phyloP scores from a whole-genome alignment of 92 coral and sea anemone species.

The Palythoa grandis region DNA sequence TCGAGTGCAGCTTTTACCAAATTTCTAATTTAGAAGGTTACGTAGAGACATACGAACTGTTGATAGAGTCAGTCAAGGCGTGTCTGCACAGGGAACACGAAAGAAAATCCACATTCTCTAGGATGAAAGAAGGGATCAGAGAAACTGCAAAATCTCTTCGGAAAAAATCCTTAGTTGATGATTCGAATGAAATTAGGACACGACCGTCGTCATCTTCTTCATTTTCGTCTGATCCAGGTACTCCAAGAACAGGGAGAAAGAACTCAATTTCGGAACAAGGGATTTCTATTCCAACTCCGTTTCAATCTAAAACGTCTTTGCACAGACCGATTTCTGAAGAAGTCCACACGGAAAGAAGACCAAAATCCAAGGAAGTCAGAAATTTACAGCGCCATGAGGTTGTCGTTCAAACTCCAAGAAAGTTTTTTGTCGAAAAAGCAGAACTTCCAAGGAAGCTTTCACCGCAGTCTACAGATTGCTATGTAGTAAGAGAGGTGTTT shows the following conservation, averaged over 20 bases:
- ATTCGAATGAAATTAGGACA: constrained; percentile 14
- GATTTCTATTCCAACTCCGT: not conserved
- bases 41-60: constrained; percentile 71
- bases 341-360: not conserved
- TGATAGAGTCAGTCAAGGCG: constrained; percentile 68
- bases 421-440: constrained; percentile 7
- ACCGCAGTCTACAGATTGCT: constrained; percentile 16
- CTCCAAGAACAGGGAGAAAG: not conserved
- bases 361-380: not conserved
- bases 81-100: constrained; percentile 61
- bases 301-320: not conserved
- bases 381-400: constrained; percentile 19
- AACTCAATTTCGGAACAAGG: constrained; percentile 18
- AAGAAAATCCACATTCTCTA: constrained; percentile 68
- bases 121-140: constrained; percentile 79
- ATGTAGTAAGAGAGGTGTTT: not conserved
- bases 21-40: constrained; percentile 83
- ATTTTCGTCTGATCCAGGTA: constrained; percentile 20
- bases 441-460: constrained; percentile 10
- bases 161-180: constrained; percentile 57
- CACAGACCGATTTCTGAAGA: constrained; percentile 30
- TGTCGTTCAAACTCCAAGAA: constrained; percentile 19
- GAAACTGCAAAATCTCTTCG: constrained; percentile 77
- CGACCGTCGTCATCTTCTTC: constrained; percentile 24
- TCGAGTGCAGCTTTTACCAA: constrained; percentile 83